Conservation (phyloP, 1,140 invertebrate species). For the Melipona quadrifasciata region DNA sequence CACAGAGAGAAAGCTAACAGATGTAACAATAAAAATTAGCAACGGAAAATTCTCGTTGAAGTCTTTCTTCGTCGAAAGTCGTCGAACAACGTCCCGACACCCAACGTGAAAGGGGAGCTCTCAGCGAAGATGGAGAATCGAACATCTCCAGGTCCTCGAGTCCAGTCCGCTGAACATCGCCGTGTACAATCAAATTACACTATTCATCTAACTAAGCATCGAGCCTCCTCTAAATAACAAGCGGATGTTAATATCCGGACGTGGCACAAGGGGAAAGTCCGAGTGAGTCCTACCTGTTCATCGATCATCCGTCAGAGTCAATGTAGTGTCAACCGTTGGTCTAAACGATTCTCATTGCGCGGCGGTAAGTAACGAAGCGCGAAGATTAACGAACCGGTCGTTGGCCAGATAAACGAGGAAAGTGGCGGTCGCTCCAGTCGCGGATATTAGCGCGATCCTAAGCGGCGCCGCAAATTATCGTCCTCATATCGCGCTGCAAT, state of each 20-base stretch:
- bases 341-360: not conserved
- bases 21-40: too few relatives aligned
- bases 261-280: not conserved
- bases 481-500: conserved; percentile 4
- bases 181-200: not conserved
- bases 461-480: conserved; percentile 33
- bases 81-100: fast-evolving
- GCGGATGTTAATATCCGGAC: not conserved
- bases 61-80: too few relatives aligned
- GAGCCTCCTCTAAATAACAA: not conserved
- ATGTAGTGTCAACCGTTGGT: conserved; percentile 28
- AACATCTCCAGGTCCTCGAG: not conserved
- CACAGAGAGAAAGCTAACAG: too few relatives aligned
- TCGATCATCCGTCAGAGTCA: conserved; percentile 34
- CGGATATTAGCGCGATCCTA: conserved; percentile 37
- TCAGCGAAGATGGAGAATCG: not conserved
- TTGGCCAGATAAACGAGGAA: conserved; percentile 32
- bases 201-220: not conserved
- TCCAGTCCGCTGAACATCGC: not conserved
- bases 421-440: not conserved
- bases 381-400: conserved; percentile 43
- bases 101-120: not conserved
- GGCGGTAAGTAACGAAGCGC: conserved; percentile 19
- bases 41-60: too few relatives aligned
- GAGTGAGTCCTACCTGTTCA: conserved; percentile 18